Conservation (phyloP, 2,113 vertebrate species). For the Hystrix cristata region DNA sequence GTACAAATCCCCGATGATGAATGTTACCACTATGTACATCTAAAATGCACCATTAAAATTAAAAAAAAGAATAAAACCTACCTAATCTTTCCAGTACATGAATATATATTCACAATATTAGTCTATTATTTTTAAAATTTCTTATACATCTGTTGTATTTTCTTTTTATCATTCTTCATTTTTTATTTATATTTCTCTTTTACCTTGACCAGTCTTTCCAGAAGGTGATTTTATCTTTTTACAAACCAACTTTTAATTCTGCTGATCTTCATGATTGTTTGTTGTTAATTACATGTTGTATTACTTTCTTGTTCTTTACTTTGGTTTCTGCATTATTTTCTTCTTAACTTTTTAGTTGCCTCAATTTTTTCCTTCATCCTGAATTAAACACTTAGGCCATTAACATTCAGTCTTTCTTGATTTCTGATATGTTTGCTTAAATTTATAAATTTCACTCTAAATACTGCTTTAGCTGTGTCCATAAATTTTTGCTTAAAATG, state of each 20-base stretch:
- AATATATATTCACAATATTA: neutral
- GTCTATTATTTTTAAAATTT: conserved; percentile 1
- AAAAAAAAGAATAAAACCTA: neutral
- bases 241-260: conserved; percentile 17
- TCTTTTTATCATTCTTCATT: neutral
- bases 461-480: neutral
- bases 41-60: no score
- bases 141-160: neutral
- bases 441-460: conserved; percentile 20
- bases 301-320: neutral
- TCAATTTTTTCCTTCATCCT: conserved; percentile 35
- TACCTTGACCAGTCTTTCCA: neutral
- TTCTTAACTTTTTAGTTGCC: conserved; percentile 10
- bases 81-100: neutral
- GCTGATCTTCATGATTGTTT: neutral
- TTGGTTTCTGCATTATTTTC: neutral
- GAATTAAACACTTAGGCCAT: neutral
- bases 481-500: conserved; percentile 39
- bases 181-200: conserved; percentile 14
- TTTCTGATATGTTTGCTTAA: conserved; percentile 21
- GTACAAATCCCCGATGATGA: no score
- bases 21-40: no score
- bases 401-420: neutral
- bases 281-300: neutral
- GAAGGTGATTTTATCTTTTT: conserved; percentile 17